A percentile compares a stretch with the other conserved stretches of the same genome.
These are phyloP conservation scores for Biston stratarius DNA, from an alignment of 2,888 invertebrate species.

Conservation along the genomic window DNA sequence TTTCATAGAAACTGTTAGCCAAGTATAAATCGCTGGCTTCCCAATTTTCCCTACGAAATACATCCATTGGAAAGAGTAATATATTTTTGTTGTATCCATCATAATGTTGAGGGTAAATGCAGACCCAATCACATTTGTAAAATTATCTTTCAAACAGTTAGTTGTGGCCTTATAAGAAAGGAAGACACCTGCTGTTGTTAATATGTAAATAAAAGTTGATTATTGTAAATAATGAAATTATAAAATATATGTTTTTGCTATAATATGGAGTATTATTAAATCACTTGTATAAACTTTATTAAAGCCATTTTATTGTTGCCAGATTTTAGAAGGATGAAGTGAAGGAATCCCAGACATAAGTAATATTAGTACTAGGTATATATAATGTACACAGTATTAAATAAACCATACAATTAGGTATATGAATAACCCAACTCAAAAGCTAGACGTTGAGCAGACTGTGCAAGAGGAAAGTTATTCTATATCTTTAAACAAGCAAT, in stretches of 20 bases:
- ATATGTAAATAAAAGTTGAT: constrained; percentile 86
- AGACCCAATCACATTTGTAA: constrained; percentile 59
- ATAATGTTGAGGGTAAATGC: constrained; percentile 23
- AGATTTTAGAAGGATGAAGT: neutral
- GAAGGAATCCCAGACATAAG: too few species aligned
- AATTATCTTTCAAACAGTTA: constrained; percentile 74
- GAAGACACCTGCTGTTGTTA: constrained; percentile 81
- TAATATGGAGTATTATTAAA: constrained; percentile 60
- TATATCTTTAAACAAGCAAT: too few species aligned
- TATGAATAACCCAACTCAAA: too few species aligned
- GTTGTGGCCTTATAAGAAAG: constrained; percentile 72
- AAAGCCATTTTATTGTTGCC: neutral
- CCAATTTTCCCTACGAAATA: neutral
- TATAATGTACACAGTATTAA: too few species aligned
- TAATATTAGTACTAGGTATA: too few species aligned
- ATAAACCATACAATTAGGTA: too few species aligned
- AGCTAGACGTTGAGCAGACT: too few species aligned
- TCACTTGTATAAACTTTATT: constrained; percentile 10
- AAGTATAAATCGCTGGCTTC: constrained; percentile 4
- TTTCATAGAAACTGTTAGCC: constrained; percentile 17
- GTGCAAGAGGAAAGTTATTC: too few species aligned
- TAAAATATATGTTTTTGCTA: constrained; percentile 86
- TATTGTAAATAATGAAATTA: constrained; percentile 85
- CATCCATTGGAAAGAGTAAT: too few species aligned
- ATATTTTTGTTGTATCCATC: too few species aligned